Percentiles rank a stretch among this genome's conserved stretches.
Evolutionary conservation across 2,888 invertebrate genomes (phyloP).

Genomic region (Plemyria rubiginata): DNA sequence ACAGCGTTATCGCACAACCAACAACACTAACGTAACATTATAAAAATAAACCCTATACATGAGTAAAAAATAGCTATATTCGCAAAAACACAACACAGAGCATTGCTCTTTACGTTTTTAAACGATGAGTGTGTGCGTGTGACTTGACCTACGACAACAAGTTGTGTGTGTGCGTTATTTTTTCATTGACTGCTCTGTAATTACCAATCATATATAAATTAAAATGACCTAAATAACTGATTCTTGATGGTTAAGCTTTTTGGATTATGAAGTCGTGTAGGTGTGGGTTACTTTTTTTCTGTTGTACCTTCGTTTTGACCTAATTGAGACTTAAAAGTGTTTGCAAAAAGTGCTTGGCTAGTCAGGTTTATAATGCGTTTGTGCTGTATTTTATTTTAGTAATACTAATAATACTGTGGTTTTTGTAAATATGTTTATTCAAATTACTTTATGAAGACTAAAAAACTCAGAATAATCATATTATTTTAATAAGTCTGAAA

Average conservation of each 20-base stretch:
- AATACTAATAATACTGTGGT: too few relatives aligned
- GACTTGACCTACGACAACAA: conserved; percentile 62
- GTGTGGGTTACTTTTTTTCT: neutral
- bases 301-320: neutral
- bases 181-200: conserved; percentile 50
- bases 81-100: conserved; percentile 68
- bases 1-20: conserved; percentile 29
- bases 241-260: conserved; percentile 22
- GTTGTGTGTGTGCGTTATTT: conserved; percentile 61
- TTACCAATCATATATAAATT: conserved; percentile 42
- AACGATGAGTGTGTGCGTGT: conserved; percentile 41
- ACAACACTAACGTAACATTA: conserved; percentile 31
- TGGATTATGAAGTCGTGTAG: conserved; percentile 12
- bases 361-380: too few relatives aligned
- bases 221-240: conserved; percentile 38
- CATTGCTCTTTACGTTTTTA: conserved; percentile 62
- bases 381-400: too few relatives aligned
- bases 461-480: too few relatives aligned
- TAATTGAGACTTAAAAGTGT: neutral
- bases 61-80: conserved; percentile 55
- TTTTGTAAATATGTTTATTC: neutral
- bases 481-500: too few relatives aligned
- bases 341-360: too few relatives aligned
- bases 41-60: conserved; percentile 32
- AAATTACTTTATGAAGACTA: too few relatives aligned